Percentiles rank a stretch among this genome's conserved stretches.
phyloP scores from a whole-genome alignment of 2,888 invertebrate genomes.

The Scaeva pyrastri region DNA sequence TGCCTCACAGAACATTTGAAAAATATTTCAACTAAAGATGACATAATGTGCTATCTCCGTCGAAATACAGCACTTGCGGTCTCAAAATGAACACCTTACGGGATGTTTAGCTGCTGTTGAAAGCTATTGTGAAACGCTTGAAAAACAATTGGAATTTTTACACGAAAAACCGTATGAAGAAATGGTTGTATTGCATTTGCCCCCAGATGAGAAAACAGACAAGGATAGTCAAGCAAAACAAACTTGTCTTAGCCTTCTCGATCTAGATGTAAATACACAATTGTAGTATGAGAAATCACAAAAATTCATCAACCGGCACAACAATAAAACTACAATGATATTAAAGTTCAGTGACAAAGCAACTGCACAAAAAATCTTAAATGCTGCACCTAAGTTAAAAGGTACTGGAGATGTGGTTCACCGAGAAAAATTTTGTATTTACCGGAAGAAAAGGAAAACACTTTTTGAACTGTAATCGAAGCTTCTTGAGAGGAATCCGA shows the following conservation, averaged over 20 bases:
- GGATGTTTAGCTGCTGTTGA: neutral
- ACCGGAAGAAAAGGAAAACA: no score
- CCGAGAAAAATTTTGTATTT: no score
- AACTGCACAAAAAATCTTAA: neutral
- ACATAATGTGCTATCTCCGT: neutral
- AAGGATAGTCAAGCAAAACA: no score
- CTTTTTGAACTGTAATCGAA: no score
- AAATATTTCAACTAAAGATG: neutral
- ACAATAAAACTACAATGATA: neutral
- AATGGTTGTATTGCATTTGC: no score
- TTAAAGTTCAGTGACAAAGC: neutral
- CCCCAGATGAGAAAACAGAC: no score
- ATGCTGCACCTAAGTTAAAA: neutral
- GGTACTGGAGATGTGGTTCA: neutral
- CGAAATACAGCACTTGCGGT: neutral
- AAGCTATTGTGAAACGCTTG: neutral
- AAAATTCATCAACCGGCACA: neutral
- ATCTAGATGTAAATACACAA: neutral
- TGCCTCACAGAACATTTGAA: neutral
- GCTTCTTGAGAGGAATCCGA: no score
- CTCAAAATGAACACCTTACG: constrained; percentile 1
- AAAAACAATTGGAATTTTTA: neutral
- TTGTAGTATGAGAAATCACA: neutral
- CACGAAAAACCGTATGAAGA: neutral
- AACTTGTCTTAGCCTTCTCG: no score